Evolutionary conservation across 2,888 invertebrate genomes (phyloP).

Genomic region (Pachymerium ferrugineum): DNA sequence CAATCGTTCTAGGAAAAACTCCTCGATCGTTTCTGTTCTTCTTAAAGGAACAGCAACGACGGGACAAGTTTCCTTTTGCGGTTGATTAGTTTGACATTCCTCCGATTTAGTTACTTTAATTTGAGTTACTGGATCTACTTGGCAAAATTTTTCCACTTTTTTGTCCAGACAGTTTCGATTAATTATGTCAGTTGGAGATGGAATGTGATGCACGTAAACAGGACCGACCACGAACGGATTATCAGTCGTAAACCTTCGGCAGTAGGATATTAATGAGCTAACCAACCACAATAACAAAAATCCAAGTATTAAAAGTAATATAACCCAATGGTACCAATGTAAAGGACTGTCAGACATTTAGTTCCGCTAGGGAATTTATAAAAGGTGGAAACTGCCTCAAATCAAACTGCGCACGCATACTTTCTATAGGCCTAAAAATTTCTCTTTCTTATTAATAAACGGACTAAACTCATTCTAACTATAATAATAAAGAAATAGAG

Average conservation of each 20-base stretch:
- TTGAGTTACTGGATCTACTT: neutral
- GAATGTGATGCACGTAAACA: neutral
- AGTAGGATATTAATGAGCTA: neutral
- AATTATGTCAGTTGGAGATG: neutral
- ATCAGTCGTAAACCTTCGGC: neutral
- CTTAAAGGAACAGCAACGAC: neutral
- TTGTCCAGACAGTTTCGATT: neutral
- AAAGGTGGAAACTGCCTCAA: no score
- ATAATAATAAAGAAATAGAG: no score
- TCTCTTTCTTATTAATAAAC: no score
- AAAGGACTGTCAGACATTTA: no score
- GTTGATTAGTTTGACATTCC: neutral
- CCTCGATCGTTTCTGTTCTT: neutral
- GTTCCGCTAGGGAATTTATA: no score
- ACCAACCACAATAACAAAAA: neutral
- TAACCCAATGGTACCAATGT: neutral
- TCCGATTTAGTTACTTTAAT: neutral
- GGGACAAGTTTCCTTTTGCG: neutral
- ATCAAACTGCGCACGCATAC: no score
- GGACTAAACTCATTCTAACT: no score
- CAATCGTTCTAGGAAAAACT: neutral
- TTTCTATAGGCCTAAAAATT: no score
- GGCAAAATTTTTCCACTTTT: neutral
- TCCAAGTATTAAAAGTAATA: neutral
- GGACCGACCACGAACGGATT: neutral